phyloP scores from a whole-genome alignment of 2,797 vertebrate species.

The Brotula barbata region DNA sequence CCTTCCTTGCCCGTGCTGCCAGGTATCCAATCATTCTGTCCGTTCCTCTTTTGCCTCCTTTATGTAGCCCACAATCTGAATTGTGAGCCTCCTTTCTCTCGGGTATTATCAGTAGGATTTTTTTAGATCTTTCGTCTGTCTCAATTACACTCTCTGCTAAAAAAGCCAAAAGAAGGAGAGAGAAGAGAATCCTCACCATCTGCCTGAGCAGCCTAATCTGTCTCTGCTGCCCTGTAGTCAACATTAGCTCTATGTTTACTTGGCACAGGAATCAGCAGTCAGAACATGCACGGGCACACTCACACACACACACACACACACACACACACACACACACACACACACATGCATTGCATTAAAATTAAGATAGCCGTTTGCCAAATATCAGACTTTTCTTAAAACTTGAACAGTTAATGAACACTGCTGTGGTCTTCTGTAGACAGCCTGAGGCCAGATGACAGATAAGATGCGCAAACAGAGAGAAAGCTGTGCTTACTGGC shows the following conservation, averaged over 20 bases:
- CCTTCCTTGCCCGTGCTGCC: neutral
- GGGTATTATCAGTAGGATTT: slow-evolving; percentile 21
- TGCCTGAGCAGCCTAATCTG: slow-evolving; percentile 40
- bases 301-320: too few relatives aligned
- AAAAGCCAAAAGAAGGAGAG: slow-evolving; percentile 29
- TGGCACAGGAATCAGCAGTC: slow-evolving; percentile 19
- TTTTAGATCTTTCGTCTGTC: slow-evolving; percentile 42
- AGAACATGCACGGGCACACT: slow-evolving; percentile 12
- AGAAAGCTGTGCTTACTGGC: slow-evolving; percentile 5
- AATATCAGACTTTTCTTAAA: too few relatives aligned
- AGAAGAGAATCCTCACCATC: slow-evolving; percentile 23
- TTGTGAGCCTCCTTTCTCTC: slow-evolving; percentile 9
- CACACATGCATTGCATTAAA: too few relatives aligned
- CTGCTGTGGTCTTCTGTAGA: neutral
- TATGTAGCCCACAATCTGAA: slow-evolving; percentile 16
- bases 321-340: too few relatives aligned
- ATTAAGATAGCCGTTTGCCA: slow-evolving; percentile 9
- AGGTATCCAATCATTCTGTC: neutral
- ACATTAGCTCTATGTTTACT: slow-evolving; percentile 29
- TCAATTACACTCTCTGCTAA: slow-evolving; percentile 33
- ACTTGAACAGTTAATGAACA: too few relatives aligned
- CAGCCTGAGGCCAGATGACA: too few relatives aligned
- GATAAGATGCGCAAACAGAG: too few relatives aligned
- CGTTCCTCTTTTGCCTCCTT: slow-evolving; percentile 1
- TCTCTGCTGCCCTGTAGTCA: slow-evolving; percentile 26